Evolutionary conservation across 2,888 invertebrate genomes (phyloP), one percentile per base, ranked within the genome.

Genomic region (Creontiades dilutus): DNA sequence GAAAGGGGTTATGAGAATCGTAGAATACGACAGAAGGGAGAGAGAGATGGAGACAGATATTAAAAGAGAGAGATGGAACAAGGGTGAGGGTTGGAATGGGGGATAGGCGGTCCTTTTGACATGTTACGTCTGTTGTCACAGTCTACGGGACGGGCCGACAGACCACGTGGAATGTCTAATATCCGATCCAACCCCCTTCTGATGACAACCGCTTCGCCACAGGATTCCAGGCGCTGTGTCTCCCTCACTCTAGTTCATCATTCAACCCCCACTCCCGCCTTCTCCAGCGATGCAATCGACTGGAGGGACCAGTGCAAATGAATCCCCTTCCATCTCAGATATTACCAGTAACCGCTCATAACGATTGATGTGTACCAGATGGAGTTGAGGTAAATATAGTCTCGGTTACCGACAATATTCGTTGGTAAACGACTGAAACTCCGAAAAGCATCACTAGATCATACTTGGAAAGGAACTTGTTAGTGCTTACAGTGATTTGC

Each of bases 121-220:
- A 68, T 68, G 68, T 23, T 23, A 68, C 68, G 68, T 68, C 68
- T 68, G 68, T 68, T 68, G 68, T 68, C 68, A 23, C 68, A 68
- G 23, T 19, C 68, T 68, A n/a, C 19, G 78, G 19, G 46, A 13
- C 16, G n/a, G 78, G 78, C 46, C 46, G 78, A 37, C 46, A 47
- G 78, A 37, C 78, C 78, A 78, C 78, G 78, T 46, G 78, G 78
- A 78, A 78, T 78, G 78, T 78, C 78, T 78, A 78, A 78, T 78
- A 78, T 78, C 78, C 78, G 78, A 37, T 78, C 46, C 47, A n/a
- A 5, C 13, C 46, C 37, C 47, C 46, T 46, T 19, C 46, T 27
- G 78, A 78, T 78, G 78, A 78, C 78, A 78, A 19, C 78, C 37
- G 78, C 46, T 76, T 28, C 76, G 27, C 76, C 76, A 13, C 78